Evolutionary conservation across 2,113 vertebrate genomes (phyloP), one percentile per base, ranked within the genome.

Genomic region (Speoplatyrhinus poulsoni): DNA sequence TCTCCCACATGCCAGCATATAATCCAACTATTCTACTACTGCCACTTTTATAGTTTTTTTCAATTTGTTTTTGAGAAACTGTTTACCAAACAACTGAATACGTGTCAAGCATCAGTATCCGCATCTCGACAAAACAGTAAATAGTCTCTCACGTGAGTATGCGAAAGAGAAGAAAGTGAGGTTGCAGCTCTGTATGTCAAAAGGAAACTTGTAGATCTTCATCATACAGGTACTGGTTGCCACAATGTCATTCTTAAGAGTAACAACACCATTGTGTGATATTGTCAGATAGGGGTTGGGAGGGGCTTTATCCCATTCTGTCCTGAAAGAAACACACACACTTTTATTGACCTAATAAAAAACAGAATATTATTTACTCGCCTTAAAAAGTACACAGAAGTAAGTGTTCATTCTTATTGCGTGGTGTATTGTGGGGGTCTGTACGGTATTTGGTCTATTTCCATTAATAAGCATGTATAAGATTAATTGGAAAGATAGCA

Each of bases 171-270:
- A 60, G 1, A 89, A 46, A 15, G 87, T 52, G 56, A 91, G 77
- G 80, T 65, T 87, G 60, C 90, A 91, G 11, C 56, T 76, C 81
- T 91, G 90, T 0, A 76, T 89, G 81, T 91, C 90, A 2, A 91
- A 90, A 60, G 90, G 90, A 70, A 91, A 91, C 78, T 90, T 90
- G 75, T 91, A 69, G 48, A 91, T 65, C 9, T 90, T 82, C 85
- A 91, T 84, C 46, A 77, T 65, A 11, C 90, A 91, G 70, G 85
- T 87, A 80, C 82, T 90, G 60, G 90, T 75, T 33, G 86, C 71
- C 32, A 52, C 82, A 11, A 88, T 3, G 62, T 78, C 80, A 0
- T 89, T 73, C 2, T 90, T 87, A 10, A n/a, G 46, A 0, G 0
- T 0, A 15, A 90, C 11, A 0, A 0, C 70, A 13, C 90, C 90